A percentile compares a stretch with the other conserved stretches of the same genome.
Conservation (phyloP, 2,113 vertebrate species). For the Tragelaphus scriptus region DNA sequence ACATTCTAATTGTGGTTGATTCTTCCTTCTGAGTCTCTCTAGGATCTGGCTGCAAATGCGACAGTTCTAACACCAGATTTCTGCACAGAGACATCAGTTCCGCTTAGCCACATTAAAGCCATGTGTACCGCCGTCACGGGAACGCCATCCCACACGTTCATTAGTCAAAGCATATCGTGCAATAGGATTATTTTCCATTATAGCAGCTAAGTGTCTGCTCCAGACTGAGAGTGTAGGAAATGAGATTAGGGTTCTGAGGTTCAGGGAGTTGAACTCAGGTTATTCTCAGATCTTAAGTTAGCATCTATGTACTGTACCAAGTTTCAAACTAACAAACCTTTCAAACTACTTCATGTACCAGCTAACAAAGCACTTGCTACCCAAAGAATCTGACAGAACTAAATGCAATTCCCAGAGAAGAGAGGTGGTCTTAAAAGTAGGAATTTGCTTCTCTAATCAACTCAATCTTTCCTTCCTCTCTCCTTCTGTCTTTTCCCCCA, state of each 20-base stretch:
- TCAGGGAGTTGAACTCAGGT: background rate
- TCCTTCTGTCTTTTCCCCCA: background rate
- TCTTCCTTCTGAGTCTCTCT: conserved; percentile 32
- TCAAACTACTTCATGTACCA: background rate
- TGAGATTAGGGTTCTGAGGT: background rate
- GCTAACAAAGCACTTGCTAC: background rate
- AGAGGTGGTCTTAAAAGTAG: background rate
- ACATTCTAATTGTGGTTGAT: conserved; percentile 56
- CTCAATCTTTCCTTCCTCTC: background rate
- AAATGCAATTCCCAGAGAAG: background rate
- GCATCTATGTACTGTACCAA: background rate
- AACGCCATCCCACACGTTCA: background rate
- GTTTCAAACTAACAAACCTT: background rate
- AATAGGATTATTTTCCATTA: background rate
- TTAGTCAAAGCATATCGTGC: conserved; percentile 3
- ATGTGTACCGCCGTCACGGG: background rate
- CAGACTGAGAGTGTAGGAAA: background rate
- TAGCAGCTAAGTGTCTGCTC: background rate
- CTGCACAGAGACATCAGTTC: background rate
- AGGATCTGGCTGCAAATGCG: conserved; percentile 50
- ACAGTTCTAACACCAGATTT: conserved; percentile 12
- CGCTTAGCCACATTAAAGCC: background rate
- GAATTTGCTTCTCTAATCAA: background rate
- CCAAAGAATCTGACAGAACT: background rate
- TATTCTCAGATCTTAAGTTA: background rate